Conservation (phyloP, 2,888 invertebrate genomes). For the Malachius bipustulatus region DNA sequence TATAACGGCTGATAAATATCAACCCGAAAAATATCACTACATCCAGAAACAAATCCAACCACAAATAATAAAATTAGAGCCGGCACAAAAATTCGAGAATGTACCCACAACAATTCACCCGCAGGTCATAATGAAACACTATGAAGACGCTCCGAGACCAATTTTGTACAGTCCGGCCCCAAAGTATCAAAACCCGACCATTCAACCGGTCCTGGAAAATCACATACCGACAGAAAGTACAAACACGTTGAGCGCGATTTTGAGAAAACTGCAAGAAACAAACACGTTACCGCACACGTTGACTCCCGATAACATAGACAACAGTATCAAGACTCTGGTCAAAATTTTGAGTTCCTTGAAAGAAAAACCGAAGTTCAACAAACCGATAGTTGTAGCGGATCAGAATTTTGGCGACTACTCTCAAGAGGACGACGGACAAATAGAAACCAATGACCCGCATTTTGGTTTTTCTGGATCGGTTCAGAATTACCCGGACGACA, state of each 20-base stretch:
- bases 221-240: slow-evolving; percentile 23
- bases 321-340: slow-evolving; percentile 64
- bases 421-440: slow-evolving; percentile 29
- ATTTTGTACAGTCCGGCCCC: neutral
- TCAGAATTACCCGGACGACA: slow-evolving; percentile 37
- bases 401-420: slow-evolving; percentile 23
- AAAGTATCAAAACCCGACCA: slow-evolving; percentile 14
- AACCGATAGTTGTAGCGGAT: slow-evolving; percentile 34
- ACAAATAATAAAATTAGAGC: no score
- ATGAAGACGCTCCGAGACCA: no score
- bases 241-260: slow-evolving; percentile 42
- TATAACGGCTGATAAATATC: no score
- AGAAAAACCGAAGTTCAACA: slow-evolving; percentile 32
- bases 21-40: no score
- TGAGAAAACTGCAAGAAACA: slow-evolving; percentile 60
- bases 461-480: slow-evolving; percentile 25
- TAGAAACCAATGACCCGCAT: slow-evolving; percentile 22
- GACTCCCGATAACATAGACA: slow-evolving; percentile 65
- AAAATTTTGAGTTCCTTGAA: slow-evolving; percentile 62
- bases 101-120: slow-evolving; percentile 10
- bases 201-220: slow-evolving; percentile 8
- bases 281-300: slow-evolving; percentile 66
- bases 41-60: no score
- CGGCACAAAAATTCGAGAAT: slow-evolving; percentile 8
- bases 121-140: no score